Base-by-base conservation (phyloP, 2,888 invertebrate genomes). In the Nymphalis polychloros region DNA sequence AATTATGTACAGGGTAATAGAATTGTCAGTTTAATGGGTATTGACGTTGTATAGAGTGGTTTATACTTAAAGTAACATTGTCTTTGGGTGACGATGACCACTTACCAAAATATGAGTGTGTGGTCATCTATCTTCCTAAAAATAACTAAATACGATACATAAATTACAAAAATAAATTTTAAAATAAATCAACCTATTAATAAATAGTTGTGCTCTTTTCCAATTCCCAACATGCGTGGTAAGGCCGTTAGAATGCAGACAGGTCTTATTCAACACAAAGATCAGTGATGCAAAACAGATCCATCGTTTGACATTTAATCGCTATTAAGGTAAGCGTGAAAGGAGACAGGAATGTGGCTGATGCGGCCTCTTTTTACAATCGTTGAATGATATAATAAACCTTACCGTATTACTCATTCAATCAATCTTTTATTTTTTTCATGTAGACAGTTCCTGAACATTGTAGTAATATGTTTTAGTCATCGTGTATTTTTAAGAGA, bases 261-360 rank as follows among this genome's bases (percentile, higher is more conserved):
- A 57, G 19, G 19, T 27, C 35, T 41, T 7, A 27, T 16, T 53
- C 41, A 23, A 10, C 20, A 49, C 60, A 27, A 59, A 69, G 63
- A 64, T 49, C 70, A 57, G 63, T 69, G 71, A 70, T 72, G 70
- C 70, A 71, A 72, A 74, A 57, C 65, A 67, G 66, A 71, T 71
- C 68, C 60, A 67, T 48, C 68, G 55, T 65, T 73, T 72, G 75
- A 75, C 75, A 73, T 75, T 75, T 71, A 71, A 72, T 67, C 55
- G 69, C 59, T 63, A 53, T 46, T 57, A 64, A 66, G 63, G 61
- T 64, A 68, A 63, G 57, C 69, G 83, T 85, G 89, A 87, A 87
- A 84, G 87, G 87, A 84, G 78, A 76, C 74, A 81, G 88, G 88
- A 86, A 88, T 88, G 86, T 83, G 79, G 76, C 77, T 75, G 80